Percentiles rank a stretch among this genome's conserved stretches.
These are phyloP conservation scores for Charanyca ferruginea DNA, from an alignment of 2,888 invertebrate genomes.

Conservation along the genomic window DNA sequence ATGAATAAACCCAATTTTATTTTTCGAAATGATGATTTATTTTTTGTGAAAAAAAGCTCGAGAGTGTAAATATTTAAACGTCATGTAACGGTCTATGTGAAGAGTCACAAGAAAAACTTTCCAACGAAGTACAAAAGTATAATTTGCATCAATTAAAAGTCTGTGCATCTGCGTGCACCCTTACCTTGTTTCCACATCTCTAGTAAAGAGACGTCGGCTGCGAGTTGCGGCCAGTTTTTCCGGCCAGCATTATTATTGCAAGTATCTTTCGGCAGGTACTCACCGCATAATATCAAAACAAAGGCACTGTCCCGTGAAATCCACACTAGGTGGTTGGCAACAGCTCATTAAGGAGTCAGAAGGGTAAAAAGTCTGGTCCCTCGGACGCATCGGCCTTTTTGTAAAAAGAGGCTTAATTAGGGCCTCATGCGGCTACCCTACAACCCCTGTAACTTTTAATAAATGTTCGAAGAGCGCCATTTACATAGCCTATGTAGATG, in stretches of 20 bases:
- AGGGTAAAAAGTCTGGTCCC: constrained; percentile 86
- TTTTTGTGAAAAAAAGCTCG: not conserved
- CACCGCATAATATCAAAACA: constrained; percentile 82
- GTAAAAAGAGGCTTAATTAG: constrained; percentile 91
- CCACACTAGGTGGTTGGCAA: constrained; percentile 85
- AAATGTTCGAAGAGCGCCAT: constrained; percentile 87
- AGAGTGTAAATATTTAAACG: not conserved
- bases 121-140: constrained; percentile 16
- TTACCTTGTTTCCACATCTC: constrained; percentile 6
- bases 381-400: constrained; percentile 84
- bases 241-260: constrained; percentile 72
- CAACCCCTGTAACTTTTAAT: constrained; percentile 91
- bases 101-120: not conserved
- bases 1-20: constrained; percentile 5
- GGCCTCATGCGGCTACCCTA: constrained; percentile 89
- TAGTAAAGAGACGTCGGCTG: constrained; percentile 18
- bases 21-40: not conserved
- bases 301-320: constrained; percentile 81
- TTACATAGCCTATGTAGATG: constrained; percentile 71
- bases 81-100: not conserved
- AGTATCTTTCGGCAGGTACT: constrained; percentile 69
- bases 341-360: constrained; percentile 90
- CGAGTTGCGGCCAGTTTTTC: constrained; percentile 46
- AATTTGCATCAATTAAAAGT: constrained; percentile 24
- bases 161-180: constrained; percentile 3